Percentiles rank a stretch among this genome's conserved stretches.
Evolutionary conservation across 2,888 invertebrate species (phyloP).

Genomic region (Drosophila tripunctata): DNA sequence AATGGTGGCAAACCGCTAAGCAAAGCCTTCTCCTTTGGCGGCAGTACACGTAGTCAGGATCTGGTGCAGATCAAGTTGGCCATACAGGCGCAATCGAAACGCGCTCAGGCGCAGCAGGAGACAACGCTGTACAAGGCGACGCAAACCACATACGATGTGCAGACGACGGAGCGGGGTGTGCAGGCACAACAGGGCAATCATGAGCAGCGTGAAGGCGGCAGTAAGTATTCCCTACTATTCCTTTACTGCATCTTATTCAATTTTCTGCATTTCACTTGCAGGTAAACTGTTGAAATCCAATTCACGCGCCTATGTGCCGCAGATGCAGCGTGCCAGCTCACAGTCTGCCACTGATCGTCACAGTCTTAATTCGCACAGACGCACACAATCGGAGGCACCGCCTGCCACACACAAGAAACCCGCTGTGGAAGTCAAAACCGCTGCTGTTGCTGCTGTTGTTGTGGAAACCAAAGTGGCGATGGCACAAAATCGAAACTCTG

Average conservation of each 20-base stretch:
- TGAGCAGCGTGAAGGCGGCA: slow-evolving; percentile 77
- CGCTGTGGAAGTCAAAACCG: no score
- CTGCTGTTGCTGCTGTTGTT: background rate
- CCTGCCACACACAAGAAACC: slow-evolving; percentile 48
- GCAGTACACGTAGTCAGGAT: slow-evolving; percentile 84
- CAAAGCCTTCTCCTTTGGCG: slow-evolving; percentile 83
- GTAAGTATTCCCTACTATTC: slow-evolving; percentile 56
- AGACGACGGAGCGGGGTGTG: slow-evolving; percentile 44
- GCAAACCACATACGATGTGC: slow-evolving; percentile 81
- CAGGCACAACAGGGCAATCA: slow-evolving; percentile 78
- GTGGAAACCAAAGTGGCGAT: slow-evolving; percentile 9
- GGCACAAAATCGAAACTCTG: background rate
- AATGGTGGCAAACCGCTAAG: slow-evolving; percentile 75
- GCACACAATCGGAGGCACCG: slow-evolving; percentile 83
- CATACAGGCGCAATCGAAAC: slow-evolving; percentile 84
- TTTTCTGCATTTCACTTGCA: slow-evolving; percentile 36
- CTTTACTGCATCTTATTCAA: background rate
- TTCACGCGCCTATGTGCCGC: slow-evolving; percentile 82
- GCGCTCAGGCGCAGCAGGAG: slow-evolving; percentile 80
- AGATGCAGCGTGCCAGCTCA: slow-evolving; percentile 66
- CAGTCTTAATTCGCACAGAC: slow-evolving; percentile 77
- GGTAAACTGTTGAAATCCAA: slow-evolving; percentile 82
- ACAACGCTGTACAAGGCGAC: slow-evolving; percentile 82
- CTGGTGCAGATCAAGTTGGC: slow-evolving; percentile 84
- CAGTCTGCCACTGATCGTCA: slow-evolving; percentile 70